Evolutionary conservation across 2,797 vertebrate species (phyloP).

Genomic region (Coregonus suidteri): DNA sequence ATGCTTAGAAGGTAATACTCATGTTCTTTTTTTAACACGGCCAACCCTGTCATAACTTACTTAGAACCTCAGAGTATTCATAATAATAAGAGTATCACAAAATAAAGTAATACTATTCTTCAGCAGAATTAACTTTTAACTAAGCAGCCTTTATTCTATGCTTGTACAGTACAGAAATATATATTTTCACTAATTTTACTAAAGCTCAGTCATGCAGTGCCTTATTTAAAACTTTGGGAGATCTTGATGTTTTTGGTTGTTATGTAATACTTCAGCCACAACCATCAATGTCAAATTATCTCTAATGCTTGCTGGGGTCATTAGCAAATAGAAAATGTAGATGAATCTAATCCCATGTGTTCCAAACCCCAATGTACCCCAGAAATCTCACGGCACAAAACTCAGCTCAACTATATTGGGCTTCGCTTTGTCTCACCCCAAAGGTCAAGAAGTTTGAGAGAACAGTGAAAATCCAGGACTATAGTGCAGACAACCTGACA

Average conservation of each 20-base stretch:
- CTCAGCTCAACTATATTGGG: neutral
- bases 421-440: conserved; percentile 13
- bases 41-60: neutral
- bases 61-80: neutral
- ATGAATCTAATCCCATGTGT: neutral
- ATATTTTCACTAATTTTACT: too few relatives aligned
- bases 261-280: neutral
- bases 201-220: too few relatives aligned
- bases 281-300: neutral
- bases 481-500: conserved; percentile 27
- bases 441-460: conserved; percentile 39
- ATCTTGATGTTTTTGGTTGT: neutral
- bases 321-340: too few relatives aligned
- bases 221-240: neutral
- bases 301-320: neutral
- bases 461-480: conserved; percentile 5
- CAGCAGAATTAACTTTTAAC: neutral
- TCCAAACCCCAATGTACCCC: neutral
- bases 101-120: neutral
- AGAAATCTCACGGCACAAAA: neutral
- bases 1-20: neutral
- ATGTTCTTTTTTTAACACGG: neutral
- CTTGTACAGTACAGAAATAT: neutral
- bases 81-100: neutral
- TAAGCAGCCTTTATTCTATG: neutral